A percentile compares a stretch with the other conserved stretches of the same genome.
Evolutionary conservation across 2,113 vertebrate species (phyloP).

Genomic region (Haplochromis vanheusdeni): DNA sequence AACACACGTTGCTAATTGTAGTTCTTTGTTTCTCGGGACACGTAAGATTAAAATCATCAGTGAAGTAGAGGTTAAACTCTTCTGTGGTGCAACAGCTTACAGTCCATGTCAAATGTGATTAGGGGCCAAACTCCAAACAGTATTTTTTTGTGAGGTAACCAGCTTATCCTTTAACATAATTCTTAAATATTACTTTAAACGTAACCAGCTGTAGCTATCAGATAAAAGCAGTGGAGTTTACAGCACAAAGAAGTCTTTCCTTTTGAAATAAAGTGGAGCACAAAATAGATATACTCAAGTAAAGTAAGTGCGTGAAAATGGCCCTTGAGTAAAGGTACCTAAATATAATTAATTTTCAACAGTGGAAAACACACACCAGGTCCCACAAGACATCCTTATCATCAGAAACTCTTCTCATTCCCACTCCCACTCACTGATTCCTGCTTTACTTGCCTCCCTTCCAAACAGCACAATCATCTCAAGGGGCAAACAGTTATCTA

Average conservation of each 20-base stretch:
- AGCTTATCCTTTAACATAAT: not conserved
- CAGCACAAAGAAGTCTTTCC: not conserved
- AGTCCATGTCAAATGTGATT: not conserved
- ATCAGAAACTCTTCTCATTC: slow-evolving; percentile 16
- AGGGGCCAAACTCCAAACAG: not conserved
- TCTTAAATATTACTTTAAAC: not conserved
- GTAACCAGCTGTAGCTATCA: not conserved
- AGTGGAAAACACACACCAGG: not conserved
- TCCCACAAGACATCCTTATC: slow-evolving; percentile 6
- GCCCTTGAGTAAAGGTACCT: not conserved
- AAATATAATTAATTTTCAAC: not conserved
- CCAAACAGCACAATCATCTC: slow-evolving; percentile 27
- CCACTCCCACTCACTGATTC: slow-evolving; percentile 31
- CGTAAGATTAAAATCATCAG: not conserved
- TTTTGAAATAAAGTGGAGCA: not conserved
- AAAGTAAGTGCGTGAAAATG: not conserved
- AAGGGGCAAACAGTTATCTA: slow-evolving; percentile 22
- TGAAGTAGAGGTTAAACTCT: not conserved
- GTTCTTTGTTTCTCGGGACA: not conserved
- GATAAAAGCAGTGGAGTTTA: not conserved
- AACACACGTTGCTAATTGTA: not conserved
- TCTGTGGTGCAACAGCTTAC: not conserved
- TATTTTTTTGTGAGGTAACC: not conserved
- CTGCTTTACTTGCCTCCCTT: slow-evolving; percentile 6
- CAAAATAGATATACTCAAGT: not conserved